Evolutionary conservation across 2,888 invertebrate species (phyloP), one percentile per base, ranked within the genome.

Genomic region (Eubasilissa splendida): DNA sequence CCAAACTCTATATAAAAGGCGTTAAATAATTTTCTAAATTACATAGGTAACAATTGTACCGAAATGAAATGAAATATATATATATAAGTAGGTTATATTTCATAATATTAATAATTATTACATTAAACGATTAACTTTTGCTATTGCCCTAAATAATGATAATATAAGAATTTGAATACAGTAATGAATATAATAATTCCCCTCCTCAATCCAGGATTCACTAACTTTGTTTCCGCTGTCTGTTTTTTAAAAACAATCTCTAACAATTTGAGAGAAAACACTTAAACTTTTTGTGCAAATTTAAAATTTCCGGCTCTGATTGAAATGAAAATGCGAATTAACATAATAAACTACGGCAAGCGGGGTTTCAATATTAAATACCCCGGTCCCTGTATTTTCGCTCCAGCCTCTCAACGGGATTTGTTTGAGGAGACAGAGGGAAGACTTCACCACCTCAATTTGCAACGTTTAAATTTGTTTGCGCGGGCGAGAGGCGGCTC

Each of bases 321-420:
- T 68, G 31, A 31, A 33, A 50, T 14, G 56, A 66, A 79, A 79
- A 68, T 60, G 52, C n/a, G 52, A 59, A 76, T 76, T 76, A 80
- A 50, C 73, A 80, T 73, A 80, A 77, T 77, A 59, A 80, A 77
- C 65, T 73, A 74, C 66, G 73, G 7, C 33, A 65, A 33, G 11
- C n/a, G 63, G 50, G 12, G 71, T 54, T 11, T 50, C 42, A 54
- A 54, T 59, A 33, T 65, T 74, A 65, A 70, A 74, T 65, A 42
- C 63, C 59, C 58, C 42, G 14, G 3, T 42, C 52, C 54, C 7
- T 31, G 60, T 52, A 14, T 9, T 60, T 50, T 66, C 14, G 5
- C 12, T 33, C 22, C 11, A 42, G 11, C 33, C 22, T 9, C 22
- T 66, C 66, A n/a, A 33, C 42, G 42, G 42, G 42, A 33, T 66